Base-by-base conservation (phyloP, 2,113 vertebrate genomes). In the Notothenia rossii region DNA sequence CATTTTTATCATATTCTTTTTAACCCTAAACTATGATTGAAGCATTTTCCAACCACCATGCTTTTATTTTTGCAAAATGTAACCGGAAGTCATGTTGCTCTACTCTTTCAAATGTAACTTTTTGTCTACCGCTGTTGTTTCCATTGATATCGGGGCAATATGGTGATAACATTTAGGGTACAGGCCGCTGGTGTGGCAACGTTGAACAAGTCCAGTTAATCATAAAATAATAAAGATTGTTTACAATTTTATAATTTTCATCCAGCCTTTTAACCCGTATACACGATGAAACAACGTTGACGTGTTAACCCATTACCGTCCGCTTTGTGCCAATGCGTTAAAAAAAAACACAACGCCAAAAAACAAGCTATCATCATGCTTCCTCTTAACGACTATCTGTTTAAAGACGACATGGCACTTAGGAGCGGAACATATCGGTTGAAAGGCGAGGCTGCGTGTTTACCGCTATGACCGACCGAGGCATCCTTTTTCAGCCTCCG, bases 401-500 rank as follows among this genome's bases (percentile, higher is more conserved):
- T 53, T 0, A 1, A 14, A 46, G 11, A 14, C 8, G 61, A 54
- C 53, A 53, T 12, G 2, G 7, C 8, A 2, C 0, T 7, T 6
- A 7, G 17, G 29, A 17, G 54, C 1, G 1, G 6, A 5, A 15
- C 12, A 17, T 2, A 18, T 11, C 18, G 8, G 2, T 3, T 18
- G 17, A 25, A n/a, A 60, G 13, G 18, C 3, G 18, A 17, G 43
- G n/a, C 58, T 54, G n/a, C 29, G 70, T 71, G 51, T 58, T 22
- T 58, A 49, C 50, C 40, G 58, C 36, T 49, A 17, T 48, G 17
- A 79, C 79, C 25, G 64, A 75, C 4, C 51, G 7, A 68, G 64
- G 60, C 64, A 81, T 72, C 62, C 0, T 75, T 72, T 64, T 78
- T 50, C 70, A 64, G 60, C 68, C 84, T 81, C 58, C 71, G 75